Percentiles rank a stretch among this genome's conserved stretches.
These are phyloP conservation scores for Orthonychiurus folsomi DNA, from an alignment of 2,888 invertebrate genomes.

Conservation along the genomic window DNA sequence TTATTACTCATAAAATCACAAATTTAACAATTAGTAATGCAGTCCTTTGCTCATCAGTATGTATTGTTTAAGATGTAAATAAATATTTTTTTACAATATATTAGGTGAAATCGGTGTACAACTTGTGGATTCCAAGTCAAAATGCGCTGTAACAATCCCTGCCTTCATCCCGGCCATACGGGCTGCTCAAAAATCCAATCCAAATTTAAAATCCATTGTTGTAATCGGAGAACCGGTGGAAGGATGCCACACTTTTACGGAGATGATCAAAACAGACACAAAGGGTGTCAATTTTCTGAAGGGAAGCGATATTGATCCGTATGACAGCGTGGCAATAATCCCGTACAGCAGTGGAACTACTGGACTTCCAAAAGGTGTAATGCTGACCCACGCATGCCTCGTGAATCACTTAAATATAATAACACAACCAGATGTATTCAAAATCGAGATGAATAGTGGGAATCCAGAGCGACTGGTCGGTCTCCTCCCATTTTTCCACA, in stretches of 20 bases:
- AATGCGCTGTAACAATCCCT: slow-evolving; percentile 23
- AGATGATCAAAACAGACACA: slow-evolving; percentile 33
- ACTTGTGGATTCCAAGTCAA: slow-evolving; percentile 21
- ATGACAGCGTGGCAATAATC: slow-evolving; percentile 18
- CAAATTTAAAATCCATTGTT: slow-evolving; percentile 23
- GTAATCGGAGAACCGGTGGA: slow-evolving; percentile 23
- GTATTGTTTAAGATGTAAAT: too few relatives aligned
- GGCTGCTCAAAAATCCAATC: slow-evolving; percentile 15
- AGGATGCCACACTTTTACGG: slow-evolving; percentile 31
- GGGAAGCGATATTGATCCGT: slow-evolving; percentile 24
- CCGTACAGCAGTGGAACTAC: slow-evolving; percentile 33
- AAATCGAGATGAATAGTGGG: background rate
- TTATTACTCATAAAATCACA: too few relatives aligned
- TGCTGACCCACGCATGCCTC: slow-evolving; percentile 46
- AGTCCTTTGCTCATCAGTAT: too few relatives aligned
- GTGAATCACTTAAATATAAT: slow-evolving; percentile 3
- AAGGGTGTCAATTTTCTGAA: slow-evolving; percentile 24
- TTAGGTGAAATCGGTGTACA: slow-evolving; percentile 28
- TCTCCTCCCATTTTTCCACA: slow-evolving; percentile 42
- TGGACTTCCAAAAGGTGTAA: slow-evolving; percentile 71
- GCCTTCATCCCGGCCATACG: slow-evolving; percentile 15
- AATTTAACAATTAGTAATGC: too few relatives aligned
- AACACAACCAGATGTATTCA: background rate
- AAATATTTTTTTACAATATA: too few relatives aligned
- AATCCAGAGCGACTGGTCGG: slow-evolving; percentile 24